A percentile compares a stretch with the other conserved stretches of the same genome.
phyloP scores from a whole-genome alignment of 2,797 vertebrate genomes.

The Lutjanus campechanus region DNA sequence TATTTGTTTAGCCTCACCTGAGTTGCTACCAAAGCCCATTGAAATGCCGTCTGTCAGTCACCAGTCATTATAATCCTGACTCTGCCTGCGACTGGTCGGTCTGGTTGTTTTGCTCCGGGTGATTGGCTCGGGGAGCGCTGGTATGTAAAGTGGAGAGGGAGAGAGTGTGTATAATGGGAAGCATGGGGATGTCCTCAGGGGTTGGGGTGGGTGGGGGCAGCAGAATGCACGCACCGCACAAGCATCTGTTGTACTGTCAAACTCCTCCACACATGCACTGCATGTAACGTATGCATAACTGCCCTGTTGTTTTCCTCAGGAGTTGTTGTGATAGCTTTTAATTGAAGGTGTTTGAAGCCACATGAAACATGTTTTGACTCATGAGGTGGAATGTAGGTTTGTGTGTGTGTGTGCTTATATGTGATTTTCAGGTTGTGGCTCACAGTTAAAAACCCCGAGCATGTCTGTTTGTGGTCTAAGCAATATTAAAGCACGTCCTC shows the following conservation, averaged over 20 bases:
- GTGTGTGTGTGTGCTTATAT: constrained; percentile 24
- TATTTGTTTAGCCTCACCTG: constrained; percentile 66
- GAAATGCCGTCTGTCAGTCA: constrained; percentile 62
- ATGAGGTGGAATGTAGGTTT: constrained; percentile 59
- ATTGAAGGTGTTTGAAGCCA: constrained; percentile 52
- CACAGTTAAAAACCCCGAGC: constrained; percentile 21
- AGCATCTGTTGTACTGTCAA: constrained; percentile 65
- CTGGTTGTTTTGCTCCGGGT: constrained; percentile 68
- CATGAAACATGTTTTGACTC: constrained; percentile 67
- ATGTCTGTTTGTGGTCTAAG: constrained; percentile 18
- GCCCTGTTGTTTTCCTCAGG: constrained; percentile 49
- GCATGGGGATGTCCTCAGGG: constrained; percentile 78
- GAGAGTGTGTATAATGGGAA: constrained; percentile 43
- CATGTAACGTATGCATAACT: constrained; percentile 26
- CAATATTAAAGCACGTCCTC: constrained; percentile 12
- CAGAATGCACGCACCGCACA: constrained; percentile 56
- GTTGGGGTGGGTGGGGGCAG: constrained; percentile 75
- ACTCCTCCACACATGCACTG: constrained; percentile 49
- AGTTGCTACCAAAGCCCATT: constrained; percentile 51
- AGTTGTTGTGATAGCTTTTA: constrained; percentile 54
- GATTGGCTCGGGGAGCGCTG: constrained; percentile 56
- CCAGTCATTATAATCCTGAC: constrained; percentile 31
- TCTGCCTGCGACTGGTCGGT: constrained; percentile 63
- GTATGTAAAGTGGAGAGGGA: constrained; percentile 63
- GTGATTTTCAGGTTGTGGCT: constrained; percentile 7